phyloP scores from a whole-genome alignment of 2,113 vertebrate genomes.

The Cephalopholis sonnerati region DNA sequence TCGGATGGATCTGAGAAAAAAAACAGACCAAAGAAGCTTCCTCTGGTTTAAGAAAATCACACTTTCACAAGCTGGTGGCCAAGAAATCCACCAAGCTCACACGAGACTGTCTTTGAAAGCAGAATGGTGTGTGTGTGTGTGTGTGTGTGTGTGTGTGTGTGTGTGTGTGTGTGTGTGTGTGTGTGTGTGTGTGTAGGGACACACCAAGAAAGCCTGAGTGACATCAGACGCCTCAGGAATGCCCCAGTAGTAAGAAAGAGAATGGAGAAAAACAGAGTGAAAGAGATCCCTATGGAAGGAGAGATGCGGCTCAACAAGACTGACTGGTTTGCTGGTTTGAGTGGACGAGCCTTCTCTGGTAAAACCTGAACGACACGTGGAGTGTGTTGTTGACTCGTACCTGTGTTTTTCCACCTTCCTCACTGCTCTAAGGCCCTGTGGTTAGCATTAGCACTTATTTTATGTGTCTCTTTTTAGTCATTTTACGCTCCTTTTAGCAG shows the following conservation, averaged over 20 bases:
- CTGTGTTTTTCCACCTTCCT: constrained; percentile 14
- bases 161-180: neutral
- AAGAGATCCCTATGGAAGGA: constrained; percentile 31
- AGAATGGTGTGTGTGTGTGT: neutral
- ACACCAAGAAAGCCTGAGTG: constrained; percentile 29
- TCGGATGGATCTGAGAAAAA: neutral
- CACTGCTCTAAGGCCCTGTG: neutral
- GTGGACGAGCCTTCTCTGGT: neutral
- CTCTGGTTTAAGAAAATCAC: constrained; percentile 21
- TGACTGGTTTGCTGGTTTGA: constrained; percentile 51
- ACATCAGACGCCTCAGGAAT: constrained; percentile 61
- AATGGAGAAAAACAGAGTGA: constrained; percentile 4
- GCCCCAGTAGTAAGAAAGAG: constrained; percentile 22
- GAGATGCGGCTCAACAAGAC: constrained; percentile 61
- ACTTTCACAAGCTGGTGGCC: constrained; percentile 36
- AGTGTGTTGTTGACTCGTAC: neutral
- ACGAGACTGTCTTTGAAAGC: neutral
- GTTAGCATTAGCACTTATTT: neutral
- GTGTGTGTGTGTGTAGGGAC: neutral
- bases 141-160: constrained; percentile 15
- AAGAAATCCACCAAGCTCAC: constrained; percentile 40
- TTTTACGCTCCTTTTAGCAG: neutral
- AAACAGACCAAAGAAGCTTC: constrained; percentile 5
- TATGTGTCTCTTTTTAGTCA: neutral
- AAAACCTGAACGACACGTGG: constrained; percentile 49